These are phyloP conservation scores for Takifugu rubripes DNA, from an alignment of 2,797 vertebrate genomes.

Conservation along the genomic window DNA sequence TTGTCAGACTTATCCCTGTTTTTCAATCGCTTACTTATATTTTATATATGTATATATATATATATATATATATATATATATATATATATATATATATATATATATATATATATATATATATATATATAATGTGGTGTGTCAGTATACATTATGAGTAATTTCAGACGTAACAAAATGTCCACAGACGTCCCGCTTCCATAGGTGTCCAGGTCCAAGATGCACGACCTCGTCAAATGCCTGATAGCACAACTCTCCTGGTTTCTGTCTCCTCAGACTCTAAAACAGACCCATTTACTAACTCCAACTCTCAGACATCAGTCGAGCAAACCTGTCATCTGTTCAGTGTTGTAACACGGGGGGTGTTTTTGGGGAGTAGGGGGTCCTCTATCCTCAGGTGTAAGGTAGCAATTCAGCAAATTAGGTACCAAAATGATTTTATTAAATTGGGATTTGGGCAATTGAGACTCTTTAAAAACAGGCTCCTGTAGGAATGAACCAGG, in stretches of 20 bases:
- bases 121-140: slow-evolving; percentile 21
- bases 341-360: slow-evolving; percentile 73
- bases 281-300: slow-evolving; percentile 50
- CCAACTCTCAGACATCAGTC: slow-evolving; percentile 59
- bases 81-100: slow-evolving; percentile 33
- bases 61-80: slow-evolving; percentile 31
- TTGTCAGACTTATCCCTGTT: slow-evolving; percentile 37
- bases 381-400: slow-evolving; percentile 72
- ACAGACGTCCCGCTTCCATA: slow-evolving; percentile 40
- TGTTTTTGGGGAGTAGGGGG: slow-evolving; percentile 70
- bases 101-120: slow-evolving; percentile 27
- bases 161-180: slow-evolving; percentile 45
- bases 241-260: slow-evolving; percentile 77
- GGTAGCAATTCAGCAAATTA: slow-evolving; percentile 57
- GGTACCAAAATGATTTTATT: slow-evolving; percentile 42
- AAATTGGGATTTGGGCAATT: slow-evolving; percentile 40
- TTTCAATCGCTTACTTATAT: slow-evolving; percentile 40
- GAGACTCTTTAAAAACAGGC: too few relatives aligned
- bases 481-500: slow-evolving; percentile 44
- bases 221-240: slow-evolving; percentile 58
- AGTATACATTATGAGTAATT: slow-evolving; percentile 17
- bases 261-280: slow-evolving; percentile 64
- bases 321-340: slow-evolving; percentile 61
- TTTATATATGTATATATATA: slow-evolving; percentile 15
- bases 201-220: slow-evolving; percentile 51